Evolutionary conservation across 2,888 invertebrate genomes (phyloP).

Genomic region (Torymus tubicola): DNA sequence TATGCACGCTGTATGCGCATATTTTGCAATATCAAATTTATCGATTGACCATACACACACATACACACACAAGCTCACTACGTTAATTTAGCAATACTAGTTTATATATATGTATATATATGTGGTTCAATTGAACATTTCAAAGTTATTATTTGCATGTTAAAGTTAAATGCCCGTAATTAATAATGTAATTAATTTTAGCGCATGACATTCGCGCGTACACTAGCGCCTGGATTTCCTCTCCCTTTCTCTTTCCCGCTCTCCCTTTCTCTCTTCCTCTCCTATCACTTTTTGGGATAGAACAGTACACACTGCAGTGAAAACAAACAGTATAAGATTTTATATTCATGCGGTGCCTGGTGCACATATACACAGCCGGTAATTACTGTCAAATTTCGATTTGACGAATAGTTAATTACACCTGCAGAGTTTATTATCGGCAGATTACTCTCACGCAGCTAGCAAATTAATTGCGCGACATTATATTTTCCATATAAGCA

Average conservation of each 20-base stretch:
- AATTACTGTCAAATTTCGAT: constrained; percentile 48
- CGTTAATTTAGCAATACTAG: background rate
- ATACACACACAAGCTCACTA: background rate
- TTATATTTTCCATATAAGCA: constrained; percentile 41
- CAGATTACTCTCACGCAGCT: constrained; percentile 40
- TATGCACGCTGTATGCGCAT: too few relatives aligned
- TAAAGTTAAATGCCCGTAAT: constrained; percentile 2
- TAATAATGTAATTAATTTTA: constrained; percentile 44
- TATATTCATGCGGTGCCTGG: constrained; percentile 21
- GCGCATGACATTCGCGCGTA: background rate
- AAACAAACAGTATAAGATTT: constrained; percentile 29
- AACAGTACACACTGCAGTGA: background rate
- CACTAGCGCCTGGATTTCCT: too few relatives aligned
- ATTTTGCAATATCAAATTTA: constrained; percentile 11
- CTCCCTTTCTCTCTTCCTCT: background rate
- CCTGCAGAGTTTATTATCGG: constrained; percentile 31
- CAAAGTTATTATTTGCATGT: constrained; percentile 16
- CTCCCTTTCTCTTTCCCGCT: too few relatives aligned
- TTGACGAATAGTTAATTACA: constrained; percentile 51
- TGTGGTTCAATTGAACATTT: constrained; percentile 7
- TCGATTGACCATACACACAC: background rate
- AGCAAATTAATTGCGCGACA: constrained; percentile 53
- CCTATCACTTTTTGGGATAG: too few relatives aligned
- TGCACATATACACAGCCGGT: background rate
- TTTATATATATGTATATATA: too few relatives aligned